These are phyloP conservation scores for Larimichthys polyactis DNA, from an alignment of 2,113 vertebrate genomes.

Conservation along the genomic window DNA sequence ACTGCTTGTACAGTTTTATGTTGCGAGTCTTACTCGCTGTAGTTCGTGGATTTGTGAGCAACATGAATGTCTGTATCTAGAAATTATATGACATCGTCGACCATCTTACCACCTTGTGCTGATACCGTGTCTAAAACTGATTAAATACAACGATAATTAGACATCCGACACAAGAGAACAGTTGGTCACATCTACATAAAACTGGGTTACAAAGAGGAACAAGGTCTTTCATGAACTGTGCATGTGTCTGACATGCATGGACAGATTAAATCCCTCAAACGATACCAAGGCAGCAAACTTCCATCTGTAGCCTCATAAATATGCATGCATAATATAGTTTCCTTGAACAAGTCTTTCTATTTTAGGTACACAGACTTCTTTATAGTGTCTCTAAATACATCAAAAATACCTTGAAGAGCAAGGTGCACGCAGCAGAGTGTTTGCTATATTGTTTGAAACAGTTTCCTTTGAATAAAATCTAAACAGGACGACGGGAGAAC, in stretches of 20 bases:
- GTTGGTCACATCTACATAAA: background rate
- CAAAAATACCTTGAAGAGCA: background rate
- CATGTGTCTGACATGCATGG: background rate
- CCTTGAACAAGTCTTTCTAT: slow-evolving; percentile 12
- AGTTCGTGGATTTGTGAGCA: background rate
- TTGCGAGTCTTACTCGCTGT: background rate
- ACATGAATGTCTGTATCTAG: too few species aligned
- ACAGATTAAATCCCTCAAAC: slow-evolving; percentile 6
- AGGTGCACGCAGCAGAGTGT: background rate
- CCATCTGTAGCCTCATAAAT: slow-evolving; percentile 14
- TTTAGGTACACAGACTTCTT: background rate
- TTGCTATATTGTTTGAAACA: too few species aligned
- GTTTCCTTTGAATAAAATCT: background rate
- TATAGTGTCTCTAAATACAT: background rate
- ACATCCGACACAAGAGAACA: background rate
- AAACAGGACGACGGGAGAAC: background rate
- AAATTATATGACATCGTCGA: too few species aligned
- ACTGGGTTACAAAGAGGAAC: background rate
- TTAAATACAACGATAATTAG: background rate
- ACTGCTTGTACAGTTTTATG: background rate
- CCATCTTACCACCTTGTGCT: too few species aligned
- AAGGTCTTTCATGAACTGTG: background rate
- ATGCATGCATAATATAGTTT: slow-evolving; percentile 17
- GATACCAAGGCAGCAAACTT: too few species aligned
- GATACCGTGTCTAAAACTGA: background rate